Evolutionary conservation across 2,888 invertebrate genomes (phyloP), one percentile per base, ranked within the genome.

Genomic region (Sphecodes monilicornis): DNA sequence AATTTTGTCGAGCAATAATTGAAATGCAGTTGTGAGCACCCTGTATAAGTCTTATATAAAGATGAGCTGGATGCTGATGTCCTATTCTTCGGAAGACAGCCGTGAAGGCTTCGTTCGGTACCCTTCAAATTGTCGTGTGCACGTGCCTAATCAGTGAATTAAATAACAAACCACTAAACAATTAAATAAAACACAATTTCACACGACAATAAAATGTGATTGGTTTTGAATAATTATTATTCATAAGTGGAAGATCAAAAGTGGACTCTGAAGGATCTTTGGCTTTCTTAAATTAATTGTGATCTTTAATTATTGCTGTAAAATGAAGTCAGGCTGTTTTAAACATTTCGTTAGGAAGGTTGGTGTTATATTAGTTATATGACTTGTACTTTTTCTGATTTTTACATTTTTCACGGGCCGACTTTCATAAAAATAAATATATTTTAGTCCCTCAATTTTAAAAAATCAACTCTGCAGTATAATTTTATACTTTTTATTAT

Each of bases 1-100:
- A 18, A 16, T 29, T 29, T 29, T 29, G 6, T 16, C 29, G 16
- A 6, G 26, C 57, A 13, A 29, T 6, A 0, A 16, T 29, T 16
- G 2, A 36, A 8, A 18, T 22, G 22, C 32, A 64, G 32, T 18
- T 64, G 32, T 4, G 64, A 32, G 39, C 84, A 85, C 85, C 84
- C 76, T 73, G 57, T 85, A 84, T 57, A 74, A 66, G 74, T 22
- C 57, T 18, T 85, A 84, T 85, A 85, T 84, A 85, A 85, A 57
- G 85, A 85, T 84, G 85, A 50, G 84, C 66, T 76, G 84, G 79
- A 84, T 79, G 84, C 73, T 76, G 76, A 74, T 79, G 68, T 79
- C 43, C 76, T 85, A 79, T 85, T 85, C 78, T 74, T 29, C 32
- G 46, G 73, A 73, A 69, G 18, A 43, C 54, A 60, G 71, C 8